Evolutionary conservation across 2,113 vertebrate genomes (phyloP).

Genomic region (Catharus bicknelli): DNA sequence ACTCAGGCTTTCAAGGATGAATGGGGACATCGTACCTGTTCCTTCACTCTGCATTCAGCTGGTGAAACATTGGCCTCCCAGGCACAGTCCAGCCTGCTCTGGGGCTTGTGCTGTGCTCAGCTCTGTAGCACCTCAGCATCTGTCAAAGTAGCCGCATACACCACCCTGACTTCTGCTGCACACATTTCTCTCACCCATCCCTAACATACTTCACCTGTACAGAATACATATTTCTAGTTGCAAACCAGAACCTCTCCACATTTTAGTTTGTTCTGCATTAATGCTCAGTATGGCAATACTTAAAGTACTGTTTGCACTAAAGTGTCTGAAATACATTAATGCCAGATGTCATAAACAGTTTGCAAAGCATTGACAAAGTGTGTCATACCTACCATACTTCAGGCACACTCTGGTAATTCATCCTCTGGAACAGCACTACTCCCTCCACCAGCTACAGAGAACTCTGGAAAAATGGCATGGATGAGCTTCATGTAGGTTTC

Average conservation of each 20-base stretch:
- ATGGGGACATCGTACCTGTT: fast-evolving
- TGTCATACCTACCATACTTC: neutral
- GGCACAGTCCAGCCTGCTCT: neutral
- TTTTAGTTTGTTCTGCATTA: neutral
- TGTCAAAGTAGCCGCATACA: neutral
- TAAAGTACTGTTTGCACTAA: neutral
- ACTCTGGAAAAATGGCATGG: neutral
- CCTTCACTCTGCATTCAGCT: fast-evolving
- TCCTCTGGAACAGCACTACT: neutral
- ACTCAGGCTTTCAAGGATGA: neutral
- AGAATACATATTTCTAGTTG: neutral
- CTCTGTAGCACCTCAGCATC: neutral
- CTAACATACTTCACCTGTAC: neutral
- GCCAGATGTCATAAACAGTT: neutral
- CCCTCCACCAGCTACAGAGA: neutral
- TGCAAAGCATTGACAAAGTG: neutral
- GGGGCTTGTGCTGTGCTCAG: neutral
- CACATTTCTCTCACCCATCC: neutral
- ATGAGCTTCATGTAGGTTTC: neutral
- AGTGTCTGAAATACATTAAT: neutral
- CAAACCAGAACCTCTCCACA: neutral
- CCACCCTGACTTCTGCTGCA: neutral
- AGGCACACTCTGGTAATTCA: neutral
- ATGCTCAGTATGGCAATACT: neutral
- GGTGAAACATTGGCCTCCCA: neutral